Evolutionary conservation across 2,113 vertebrate genomes (phyloP), one percentile per base, ranked within the genome.

Genomic region (Morone chrysops): DNA sequence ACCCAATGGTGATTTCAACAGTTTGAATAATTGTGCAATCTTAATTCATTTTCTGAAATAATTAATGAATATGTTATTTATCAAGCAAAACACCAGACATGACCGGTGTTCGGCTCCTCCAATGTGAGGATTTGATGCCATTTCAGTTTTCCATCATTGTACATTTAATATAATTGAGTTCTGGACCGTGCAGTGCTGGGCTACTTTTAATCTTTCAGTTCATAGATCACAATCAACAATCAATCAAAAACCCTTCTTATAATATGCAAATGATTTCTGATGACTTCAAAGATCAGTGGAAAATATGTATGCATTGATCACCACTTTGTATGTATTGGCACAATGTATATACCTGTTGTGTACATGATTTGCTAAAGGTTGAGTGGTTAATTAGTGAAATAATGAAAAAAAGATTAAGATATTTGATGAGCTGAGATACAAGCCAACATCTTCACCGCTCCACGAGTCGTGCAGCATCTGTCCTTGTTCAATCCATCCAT

Each of bases 401-500:
- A 22, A 56, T 59, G 54, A 9, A 22, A 50, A 53, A 9, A 45
- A 57, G 59, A 61, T 31, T 14, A 20, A 60, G 61, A 70, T 38
- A 54, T 77, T 53, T 80, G 38, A 78, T 62, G 4, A 60, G 67
- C 48, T 59, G 31, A 65, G 59, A 66, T 62, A 10, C 38, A 51
- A 65, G 41, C 77, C 18, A 40, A 82, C 68, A 59, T 77, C 31
- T 57, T 38, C 14, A 43, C 70, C 62, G 57, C 56, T 68, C 50
- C 43, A 12, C 10, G 70, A 75, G 72, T 75, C 56, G 17, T 60
- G 41, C 80, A 70, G 63, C 63, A 77, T 80, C 75, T 68, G 80
- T 81, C 82, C 84, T 87, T 68, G 57, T 61, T 83, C 76, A 78
- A 43, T 79, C 59, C 75, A 16, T 69, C 65, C 73, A 14, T 62